Conservation (phyloP, 2,797 vertebrate species). For the Crocidura indochinensis region DNA sequence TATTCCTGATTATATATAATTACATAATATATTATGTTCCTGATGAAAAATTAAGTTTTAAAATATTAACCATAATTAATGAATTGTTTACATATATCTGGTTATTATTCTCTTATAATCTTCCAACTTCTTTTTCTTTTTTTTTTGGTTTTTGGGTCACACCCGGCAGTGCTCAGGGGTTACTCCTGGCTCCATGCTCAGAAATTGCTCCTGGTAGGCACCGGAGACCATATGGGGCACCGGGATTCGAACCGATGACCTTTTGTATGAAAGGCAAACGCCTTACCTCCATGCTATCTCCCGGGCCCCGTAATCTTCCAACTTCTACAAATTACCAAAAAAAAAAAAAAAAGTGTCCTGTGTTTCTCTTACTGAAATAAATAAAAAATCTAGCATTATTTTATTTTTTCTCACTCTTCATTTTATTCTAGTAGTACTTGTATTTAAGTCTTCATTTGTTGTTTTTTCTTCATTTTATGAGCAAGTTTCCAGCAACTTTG, state of each 20-base stretch:
- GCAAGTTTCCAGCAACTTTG: conserved; percentile 14
- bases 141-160: too few relatives aligned
- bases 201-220: too few relatives aligned
- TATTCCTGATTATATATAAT: too few relatives aligned
- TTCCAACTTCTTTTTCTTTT: conserved; percentile 40
- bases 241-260: too few relatives aligned
- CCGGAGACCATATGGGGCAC: too few relatives aligned
- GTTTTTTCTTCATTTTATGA: background rate
- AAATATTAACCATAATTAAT: background rate
- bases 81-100: background rate
- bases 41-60: background rate
- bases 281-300: too few relatives aligned
- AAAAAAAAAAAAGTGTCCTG: background rate
- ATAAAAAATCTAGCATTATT: background rate
- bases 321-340: conserved; percentile 46
- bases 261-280: too few relatives aligned
- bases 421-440: conserved; percentile 3
- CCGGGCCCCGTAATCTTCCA: background rate
- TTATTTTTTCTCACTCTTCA: conserved; percentile 1
- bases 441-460: conserved; percentile 12
- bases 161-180: too few relatives aligned
- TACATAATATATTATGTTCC: too few relatives aligned
- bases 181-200: too few relatives aligned
- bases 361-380: conserved; percentile 25
- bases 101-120: background rate